Evolutionary conservation across 2,888 invertebrate genomes (phyloP), one percentile per base, ranked within the genome.

Genomic region (Trilocha varians): DNA sequence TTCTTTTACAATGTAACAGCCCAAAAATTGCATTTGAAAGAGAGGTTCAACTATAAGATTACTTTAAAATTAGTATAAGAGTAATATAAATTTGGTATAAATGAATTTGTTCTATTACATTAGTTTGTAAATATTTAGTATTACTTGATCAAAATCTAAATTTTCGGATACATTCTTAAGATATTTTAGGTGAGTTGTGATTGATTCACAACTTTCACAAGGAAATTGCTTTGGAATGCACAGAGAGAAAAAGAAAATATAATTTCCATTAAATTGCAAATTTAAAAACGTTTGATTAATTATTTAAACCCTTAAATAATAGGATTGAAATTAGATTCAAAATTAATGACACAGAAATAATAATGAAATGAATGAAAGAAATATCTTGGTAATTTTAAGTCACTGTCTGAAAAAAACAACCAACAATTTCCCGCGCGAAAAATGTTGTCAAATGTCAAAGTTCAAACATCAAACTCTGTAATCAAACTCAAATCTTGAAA

Each of bases 1-100:
- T 34, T 49, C 53, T 53, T 39, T 17, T 34, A 35, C 13, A 5
- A 6, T n/a, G 16, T 18, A 18, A 34, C 5, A 15, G 13, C 5
- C 5, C 34, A 4, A 3, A 8, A 34, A 13, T 16, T 5, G 16
- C 4, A 13, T 5, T 6, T 25, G 11, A 25, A 4, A 2, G 11
- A 6, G 25, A 25, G 11, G 11, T 9, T 25, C 6, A 9, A 9
- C 25, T 25, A 25, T 2, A 25, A 25, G 2, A 25, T 25, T 9
- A 4, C 6, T 9, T 25, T 3, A 9, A 1, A 18, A 18, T 18
- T 18, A 8, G 5, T 18, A 6, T 6, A 18, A n/a, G n/a, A n/a
- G n/a, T n/a, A n/a, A n/a, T n/a, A n/a, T n/a, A n/a, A n/a, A n/a
- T n/a, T n/a, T n/a, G n/a, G n/a, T n/a, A n/a, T n/a, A n/a, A n/a